phyloP scores from a whole-genome alignment of 2,797 vertebrate species.

The Argentina silus region DNA sequence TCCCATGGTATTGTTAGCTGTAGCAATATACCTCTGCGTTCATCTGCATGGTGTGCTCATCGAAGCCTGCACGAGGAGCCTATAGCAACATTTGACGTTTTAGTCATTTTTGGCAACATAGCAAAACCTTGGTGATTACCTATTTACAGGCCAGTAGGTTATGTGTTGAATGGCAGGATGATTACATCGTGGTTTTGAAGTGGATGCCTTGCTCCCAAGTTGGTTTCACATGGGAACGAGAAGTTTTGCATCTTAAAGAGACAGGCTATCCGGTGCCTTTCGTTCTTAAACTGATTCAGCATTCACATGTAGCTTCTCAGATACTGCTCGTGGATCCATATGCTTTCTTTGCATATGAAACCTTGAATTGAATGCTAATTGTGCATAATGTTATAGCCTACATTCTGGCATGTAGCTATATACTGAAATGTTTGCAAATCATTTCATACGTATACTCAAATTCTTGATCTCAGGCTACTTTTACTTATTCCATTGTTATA shows the following conservation, averaged over 20 bases:
- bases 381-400: neutral
- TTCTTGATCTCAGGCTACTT: too few species aligned
- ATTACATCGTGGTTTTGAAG: neutral
- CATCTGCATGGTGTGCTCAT: conserved; percentile 1
- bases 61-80: neutral
- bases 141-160: too few species aligned
- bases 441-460: neutral
- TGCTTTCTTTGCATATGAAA: neutral
- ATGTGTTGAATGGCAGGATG: neutral
- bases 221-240: neutral
- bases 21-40: neutral
- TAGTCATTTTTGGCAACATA: neutral
- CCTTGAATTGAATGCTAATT: neutral
- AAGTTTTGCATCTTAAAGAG: conserved; percentile 7
- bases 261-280: neutral
- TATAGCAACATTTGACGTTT: neutral
- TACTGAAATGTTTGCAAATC: neutral
- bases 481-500: neutral
- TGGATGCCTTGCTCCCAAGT: neutral
- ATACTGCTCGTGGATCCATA: neutral
- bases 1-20: conserved; percentile 4
- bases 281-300: neutral
- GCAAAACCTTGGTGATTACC: neutral
- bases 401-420: neutral
- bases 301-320: neutral